Percentiles rank a stretch among this genome's conserved stretches.
Conservation (phyloP, 2,113 vertebrate genomes). For the Odocoileus virginianus region DNA sequence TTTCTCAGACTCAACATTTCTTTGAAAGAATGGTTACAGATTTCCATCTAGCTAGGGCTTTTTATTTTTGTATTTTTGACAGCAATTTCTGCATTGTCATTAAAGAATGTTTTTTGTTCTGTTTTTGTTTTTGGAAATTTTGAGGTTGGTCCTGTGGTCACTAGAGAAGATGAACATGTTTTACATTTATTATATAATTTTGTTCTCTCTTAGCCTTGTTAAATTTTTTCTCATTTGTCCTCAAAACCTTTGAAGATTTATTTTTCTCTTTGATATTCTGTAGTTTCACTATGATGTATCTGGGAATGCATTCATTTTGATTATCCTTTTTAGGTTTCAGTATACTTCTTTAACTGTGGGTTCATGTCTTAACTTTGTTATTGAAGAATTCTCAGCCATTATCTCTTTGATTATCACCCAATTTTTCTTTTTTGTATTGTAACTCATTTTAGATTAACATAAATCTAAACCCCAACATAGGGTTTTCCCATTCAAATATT, state of each 20-base stretch:
- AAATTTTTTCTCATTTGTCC: not conserved
- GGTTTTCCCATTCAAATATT: not conserved
- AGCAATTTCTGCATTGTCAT: not conserved
- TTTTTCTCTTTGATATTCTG: not conserved
- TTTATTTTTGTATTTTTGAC: not conserved
- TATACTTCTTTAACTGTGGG: not conserved
- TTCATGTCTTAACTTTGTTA: not conserved
- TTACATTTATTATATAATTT: not conserved
- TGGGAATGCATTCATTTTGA: not conserved
- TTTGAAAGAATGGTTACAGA: not conserved
- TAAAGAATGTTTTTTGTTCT: not conserved
- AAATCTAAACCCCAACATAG: too few species aligned
- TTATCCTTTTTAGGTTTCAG: not conserved
- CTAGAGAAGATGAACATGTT: not conserved
- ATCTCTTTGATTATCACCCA: not conserved
- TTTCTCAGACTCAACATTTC: not conserved
- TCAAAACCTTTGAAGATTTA: not conserved
- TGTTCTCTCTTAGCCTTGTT: not conserved
- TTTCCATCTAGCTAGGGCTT: not conserved
- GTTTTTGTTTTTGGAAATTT: conserved; percentile 1
- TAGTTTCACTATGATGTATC: not conserved
- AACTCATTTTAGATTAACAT: not conserved
- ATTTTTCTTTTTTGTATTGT: not conserved
- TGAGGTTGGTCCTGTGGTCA: conserved; percentile 21
- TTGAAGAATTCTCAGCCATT: not conserved